Conservation (phyloP, 1,140 invertebrate species). For the Camponotus floridanus region DNA sequence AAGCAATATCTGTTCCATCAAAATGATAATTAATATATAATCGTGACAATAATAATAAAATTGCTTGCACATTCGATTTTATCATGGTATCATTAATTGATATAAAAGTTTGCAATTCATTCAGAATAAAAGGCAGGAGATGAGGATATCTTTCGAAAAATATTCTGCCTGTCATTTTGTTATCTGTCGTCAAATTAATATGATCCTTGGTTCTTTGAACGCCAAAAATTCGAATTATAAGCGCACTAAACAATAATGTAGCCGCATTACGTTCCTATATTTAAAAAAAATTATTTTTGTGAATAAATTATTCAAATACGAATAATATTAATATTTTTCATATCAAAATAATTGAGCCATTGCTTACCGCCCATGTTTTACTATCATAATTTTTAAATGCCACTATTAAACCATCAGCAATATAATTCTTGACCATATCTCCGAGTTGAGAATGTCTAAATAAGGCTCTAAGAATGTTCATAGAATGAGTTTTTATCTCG, state of each 20-base stretch:
- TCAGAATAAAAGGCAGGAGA: conserved; percentile 92
- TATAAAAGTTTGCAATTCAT: conserved; percentile 88
- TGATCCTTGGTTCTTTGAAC: conserved; percentile 92
- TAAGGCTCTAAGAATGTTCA: conserved; percentile 95
- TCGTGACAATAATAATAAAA: conserved; percentile 92
- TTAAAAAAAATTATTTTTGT: conserved; percentile 41
- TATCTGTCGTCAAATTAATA: conserved; percentile 91
- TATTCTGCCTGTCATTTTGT: conserved; percentile 91
- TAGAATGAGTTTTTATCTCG: conserved; percentile 91
- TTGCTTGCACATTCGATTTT: conserved; percentile 90
- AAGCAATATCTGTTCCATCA: conserved; percentile 89
- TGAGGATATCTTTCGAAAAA: conserved; percentile 95
- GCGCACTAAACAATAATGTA: conserved; percentile 93
- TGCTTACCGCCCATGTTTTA: conserved; percentile 92
- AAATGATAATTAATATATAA: conserved; percentile 90
- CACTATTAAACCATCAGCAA: conserved; percentile 90
- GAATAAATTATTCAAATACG: neutral
- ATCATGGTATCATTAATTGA: conserved; percentile 81
- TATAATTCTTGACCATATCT: conserved; percentile 90
- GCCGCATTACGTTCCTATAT: conserved; percentile 94
- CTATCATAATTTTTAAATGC: conserved; percentile 92
- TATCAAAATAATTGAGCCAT: conserved; percentile 20
- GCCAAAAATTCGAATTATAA: conserved; percentile 96
- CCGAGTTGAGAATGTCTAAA: conserved; percentile 92
- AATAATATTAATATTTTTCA: conserved; percentile 22